Percentiles rank a stretch among this genome's conserved stretches.
These are phyloP conservation scores for Scaptomyza graminum DNA, from an alignment of 1,140 invertebrate genomes.

Conservation along the genomic window DNA sequence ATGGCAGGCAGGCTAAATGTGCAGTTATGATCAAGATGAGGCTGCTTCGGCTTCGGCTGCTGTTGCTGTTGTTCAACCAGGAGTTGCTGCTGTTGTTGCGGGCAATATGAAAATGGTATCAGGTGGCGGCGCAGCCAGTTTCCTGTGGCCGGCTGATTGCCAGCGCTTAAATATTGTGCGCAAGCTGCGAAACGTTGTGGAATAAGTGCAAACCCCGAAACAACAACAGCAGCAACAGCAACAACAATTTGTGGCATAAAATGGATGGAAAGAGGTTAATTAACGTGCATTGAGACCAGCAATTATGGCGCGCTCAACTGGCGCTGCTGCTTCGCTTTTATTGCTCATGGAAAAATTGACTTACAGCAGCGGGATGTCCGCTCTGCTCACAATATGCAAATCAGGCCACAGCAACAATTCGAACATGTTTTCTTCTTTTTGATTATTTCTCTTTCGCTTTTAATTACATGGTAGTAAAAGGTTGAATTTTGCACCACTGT, in stretches of 20 bases:
- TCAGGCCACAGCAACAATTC: constrained; percentile 35
- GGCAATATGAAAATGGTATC: constrained; percentile 69
- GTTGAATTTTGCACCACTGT: constrained; percentile 64
- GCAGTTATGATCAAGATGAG: constrained; percentile 71
- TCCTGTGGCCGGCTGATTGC: constrained; percentile 64
- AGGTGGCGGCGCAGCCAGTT: constrained; percentile 63
- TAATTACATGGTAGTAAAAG: constrained; percentile 62
- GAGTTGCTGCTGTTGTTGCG: constrained; percentile 27
- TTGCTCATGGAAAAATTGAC: constrained; percentile 30
- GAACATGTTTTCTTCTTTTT: neutral
- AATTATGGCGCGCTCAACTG: constrained; percentile 66
- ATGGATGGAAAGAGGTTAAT: constrained; percentile 81
- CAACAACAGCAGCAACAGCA: constrained; percentile 16
- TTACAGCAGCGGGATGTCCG: constrained; percentile 41
- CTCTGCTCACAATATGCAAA: constrained; percentile 73
- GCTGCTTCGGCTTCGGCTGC: no score
- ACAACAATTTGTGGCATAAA: constrained; percentile 48
- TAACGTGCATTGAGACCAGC: constrained; percentile 81
- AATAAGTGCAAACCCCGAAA: constrained; percentile 25
- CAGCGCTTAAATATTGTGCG: constrained; percentile 64
- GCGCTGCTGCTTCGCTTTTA: constrained; percentile 50
- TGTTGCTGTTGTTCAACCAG: constrained; percentile 3
- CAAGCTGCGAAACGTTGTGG: constrained; percentile 40
- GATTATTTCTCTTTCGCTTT: constrained; percentile 32
- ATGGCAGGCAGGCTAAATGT: constrained; percentile 78